Evolutionary conservation across 2,797 vertebrate species (phyloP).

Genomic region (Micropoecilia bifurca): DNA sequence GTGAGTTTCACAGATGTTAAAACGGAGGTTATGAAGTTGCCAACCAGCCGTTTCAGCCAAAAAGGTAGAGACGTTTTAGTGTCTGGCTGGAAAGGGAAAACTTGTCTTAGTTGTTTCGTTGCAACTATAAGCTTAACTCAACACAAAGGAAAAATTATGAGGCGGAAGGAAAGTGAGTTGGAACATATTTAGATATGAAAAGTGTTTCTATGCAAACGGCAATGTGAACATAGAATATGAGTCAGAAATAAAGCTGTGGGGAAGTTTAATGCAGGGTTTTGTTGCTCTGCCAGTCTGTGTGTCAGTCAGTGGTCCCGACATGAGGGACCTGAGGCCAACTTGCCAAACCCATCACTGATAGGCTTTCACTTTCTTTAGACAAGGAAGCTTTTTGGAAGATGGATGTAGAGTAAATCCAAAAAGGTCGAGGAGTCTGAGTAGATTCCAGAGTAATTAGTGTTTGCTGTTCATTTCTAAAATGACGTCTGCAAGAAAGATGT

Average conservation of each 20-base stretch:
- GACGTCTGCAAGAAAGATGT: background rate
- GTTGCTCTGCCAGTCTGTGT: no score
- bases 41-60: background rate
- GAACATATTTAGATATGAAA: background rate
- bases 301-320: no score
- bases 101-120: background rate
- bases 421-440: background rate
- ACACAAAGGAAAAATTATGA: background rate
- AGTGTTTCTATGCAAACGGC: background rate
- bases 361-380: no score
- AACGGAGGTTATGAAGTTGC: background rate
- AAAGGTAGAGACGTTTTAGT: background rate
- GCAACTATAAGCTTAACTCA: background rate
- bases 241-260: no score
- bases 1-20: conserved; percentile 79
- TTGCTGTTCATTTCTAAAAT: background rate
- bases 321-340: no score
- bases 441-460: background rate
- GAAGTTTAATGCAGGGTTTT: no score
- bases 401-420: background rate
- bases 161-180: background rate
- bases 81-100: background rate
- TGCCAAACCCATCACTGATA: no score
- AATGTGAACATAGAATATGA: no score
- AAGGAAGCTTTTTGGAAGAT: no score